Percentiles rank a stretch among this genome's conserved stretches.
Conservation (phyloP, 2,888 invertebrate species). For the Coelogynopora nodosa region DNA sequence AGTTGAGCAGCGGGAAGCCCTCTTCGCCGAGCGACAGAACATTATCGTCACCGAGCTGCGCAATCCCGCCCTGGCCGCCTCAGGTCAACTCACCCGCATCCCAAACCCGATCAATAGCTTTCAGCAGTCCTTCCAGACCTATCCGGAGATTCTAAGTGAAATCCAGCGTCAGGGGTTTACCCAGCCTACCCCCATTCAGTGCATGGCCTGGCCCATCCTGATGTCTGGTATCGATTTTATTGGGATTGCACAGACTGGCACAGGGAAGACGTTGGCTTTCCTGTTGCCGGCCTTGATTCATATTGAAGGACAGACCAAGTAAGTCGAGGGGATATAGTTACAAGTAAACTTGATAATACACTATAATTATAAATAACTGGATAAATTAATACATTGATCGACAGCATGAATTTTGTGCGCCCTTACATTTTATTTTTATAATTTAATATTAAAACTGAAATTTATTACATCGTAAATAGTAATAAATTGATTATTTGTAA, state of each 20-base stretch:
- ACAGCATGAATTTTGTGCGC: too few species aligned
- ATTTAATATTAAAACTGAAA: too few species aligned
- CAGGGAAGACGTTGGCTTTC: conserved; percentile 88
- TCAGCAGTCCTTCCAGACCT: conserved; percentile 75
- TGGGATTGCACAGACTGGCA: conserved; percentile 75
- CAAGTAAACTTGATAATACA: background rate
- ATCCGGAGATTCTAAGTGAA: conserved; percentile 78
- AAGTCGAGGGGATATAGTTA: conserved; percentile 40
- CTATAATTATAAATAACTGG: background rate
- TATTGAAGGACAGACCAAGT: conserved; percentile 74
- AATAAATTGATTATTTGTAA: too few species aligned
- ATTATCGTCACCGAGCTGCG: conserved; percentile 68
- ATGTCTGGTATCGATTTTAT: conserved; percentile 85
- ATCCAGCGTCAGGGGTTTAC: conserved; percentile 76
- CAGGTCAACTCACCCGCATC: conserved; percentile 59
- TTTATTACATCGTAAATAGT: too few species aligned
- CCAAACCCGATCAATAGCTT: conserved; percentile 78
- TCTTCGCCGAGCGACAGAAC: conserved; percentile 63
- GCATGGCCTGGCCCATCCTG: conserved; percentile 89
- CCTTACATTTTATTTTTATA: too few species aligned
- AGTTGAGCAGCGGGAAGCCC: conserved; percentile 67
- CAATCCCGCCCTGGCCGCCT: background rate
- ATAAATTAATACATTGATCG: too few species aligned
- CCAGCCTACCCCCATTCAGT: conserved; percentile 83
- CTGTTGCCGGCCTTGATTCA: conserved; percentile 86